Evolutionary conservation across 2,797 vertebrate genomes (phyloP).

Genomic region (Potorous gilbertii): DNA sequence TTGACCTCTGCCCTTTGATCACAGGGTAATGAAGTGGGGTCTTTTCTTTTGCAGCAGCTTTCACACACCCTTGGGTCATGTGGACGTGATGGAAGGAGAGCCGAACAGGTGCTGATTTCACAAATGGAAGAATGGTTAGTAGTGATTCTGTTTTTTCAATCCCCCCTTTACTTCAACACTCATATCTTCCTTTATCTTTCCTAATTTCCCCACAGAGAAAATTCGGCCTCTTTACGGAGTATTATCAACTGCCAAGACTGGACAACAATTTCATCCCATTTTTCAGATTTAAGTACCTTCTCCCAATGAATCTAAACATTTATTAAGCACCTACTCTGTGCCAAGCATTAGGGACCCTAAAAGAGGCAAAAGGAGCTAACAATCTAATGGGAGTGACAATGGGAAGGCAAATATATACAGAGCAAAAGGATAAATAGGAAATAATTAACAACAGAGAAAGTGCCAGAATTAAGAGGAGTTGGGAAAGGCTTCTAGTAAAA

Average conservation of each 20-base stretch:
- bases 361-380: background rate
- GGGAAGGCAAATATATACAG: background rate
- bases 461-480: background rate
- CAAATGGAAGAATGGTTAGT: background rate
- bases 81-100: background rate
- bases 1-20: background rate
- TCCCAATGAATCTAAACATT: background rate
- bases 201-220: background rate
- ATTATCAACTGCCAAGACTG: background rate
- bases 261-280: background rate
- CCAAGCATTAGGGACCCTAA: background rate
- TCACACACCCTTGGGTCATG: background rate
- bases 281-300: background rate
- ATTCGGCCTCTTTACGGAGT: background rate
- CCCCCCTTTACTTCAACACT: background rate
- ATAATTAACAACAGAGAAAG: background rate
- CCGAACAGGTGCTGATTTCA: background rate
- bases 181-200: background rate
- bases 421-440: background rate
- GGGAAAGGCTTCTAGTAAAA: background rate
- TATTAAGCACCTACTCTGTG: background rate
- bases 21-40: background rate
- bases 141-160: background rate
- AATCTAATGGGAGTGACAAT: background rate
- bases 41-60: background rate